Conservation (phyloP, 2,888 invertebrate species). For the Melangyna quadrimaculata region DNA sequence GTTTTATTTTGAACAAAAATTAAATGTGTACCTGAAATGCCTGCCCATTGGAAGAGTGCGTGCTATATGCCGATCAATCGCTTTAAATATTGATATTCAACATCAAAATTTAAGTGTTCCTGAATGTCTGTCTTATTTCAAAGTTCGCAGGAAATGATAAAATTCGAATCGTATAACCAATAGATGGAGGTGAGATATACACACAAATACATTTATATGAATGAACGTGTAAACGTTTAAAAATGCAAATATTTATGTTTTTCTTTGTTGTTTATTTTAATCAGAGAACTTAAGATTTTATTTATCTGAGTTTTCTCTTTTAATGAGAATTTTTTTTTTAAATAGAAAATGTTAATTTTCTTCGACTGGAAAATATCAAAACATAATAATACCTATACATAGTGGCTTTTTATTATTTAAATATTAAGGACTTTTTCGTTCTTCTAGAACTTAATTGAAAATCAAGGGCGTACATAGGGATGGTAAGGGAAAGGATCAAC, state of each 20-base stretch:
- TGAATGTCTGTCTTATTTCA: conserved; percentile 35
- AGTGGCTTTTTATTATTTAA: too few relatives aligned
- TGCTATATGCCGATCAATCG: conserved; percentile 19
- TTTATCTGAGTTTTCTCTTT: not conserved
- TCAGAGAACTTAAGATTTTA: conserved; percentile 1
- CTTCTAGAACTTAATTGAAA: too few relatives aligned
- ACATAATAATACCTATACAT: not conserved
- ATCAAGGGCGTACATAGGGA: too few relatives aligned
- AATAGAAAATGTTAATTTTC: not conserved
- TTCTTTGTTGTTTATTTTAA: conserved; percentile 26
- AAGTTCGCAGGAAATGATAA: conserved; percentile 30
- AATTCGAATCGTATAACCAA: conserved; percentile 48
- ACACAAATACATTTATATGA: not conserved
- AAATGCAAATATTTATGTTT: conserved; percentile 25
- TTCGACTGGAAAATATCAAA: not conserved
- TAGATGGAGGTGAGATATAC: conserved; percentile 61
- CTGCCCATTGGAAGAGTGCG: conserved; percentile 49
- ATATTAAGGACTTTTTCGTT: too few relatives aligned
- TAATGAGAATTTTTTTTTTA: not conserved
- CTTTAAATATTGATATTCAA: conserved; percentile 54
- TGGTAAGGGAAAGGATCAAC: too few relatives aligned
- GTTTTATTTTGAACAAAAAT: conserved; percentile 41
- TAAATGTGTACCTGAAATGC: conserved; percentile 50
- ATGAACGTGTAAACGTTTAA: not conserved
- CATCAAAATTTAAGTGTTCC: conserved; percentile 41